Evolutionary conservation across 2,113 vertebrate genomes (phyloP).

Genomic region (Mungos mungo): DNA sequence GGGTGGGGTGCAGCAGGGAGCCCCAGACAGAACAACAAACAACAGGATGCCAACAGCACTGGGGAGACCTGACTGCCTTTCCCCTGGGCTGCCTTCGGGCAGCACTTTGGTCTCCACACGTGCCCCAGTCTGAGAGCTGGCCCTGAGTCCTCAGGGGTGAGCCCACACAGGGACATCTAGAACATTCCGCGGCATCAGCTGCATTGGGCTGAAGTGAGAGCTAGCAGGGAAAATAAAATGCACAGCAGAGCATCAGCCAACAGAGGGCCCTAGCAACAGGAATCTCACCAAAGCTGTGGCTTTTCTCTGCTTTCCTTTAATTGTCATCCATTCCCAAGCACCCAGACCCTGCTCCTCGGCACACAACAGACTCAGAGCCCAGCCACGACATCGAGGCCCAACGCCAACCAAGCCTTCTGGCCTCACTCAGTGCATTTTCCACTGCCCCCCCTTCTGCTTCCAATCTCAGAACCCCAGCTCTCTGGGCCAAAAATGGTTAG

Average conservation of each 20-base stretch:
- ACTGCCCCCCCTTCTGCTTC: neutral
- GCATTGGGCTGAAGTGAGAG: neutral
- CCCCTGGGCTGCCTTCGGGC: neutral
- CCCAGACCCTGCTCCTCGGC: neutral
- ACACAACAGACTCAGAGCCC: neutral
- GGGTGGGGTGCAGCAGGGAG: neutral
- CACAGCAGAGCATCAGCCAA: neutral
- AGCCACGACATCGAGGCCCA: neutral
- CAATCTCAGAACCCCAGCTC: neutral
- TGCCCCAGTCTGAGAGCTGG: neutral
- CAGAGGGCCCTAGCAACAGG: neutral
- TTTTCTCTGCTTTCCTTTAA: neutral
- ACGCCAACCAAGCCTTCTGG: neutral
- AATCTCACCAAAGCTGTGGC: neutral
- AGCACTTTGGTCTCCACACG: neutral
- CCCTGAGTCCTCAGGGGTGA: neutral
- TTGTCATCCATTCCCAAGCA: neutral
- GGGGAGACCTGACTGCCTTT: neutral
- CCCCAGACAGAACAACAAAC: neutral
- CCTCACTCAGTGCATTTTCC: neutral
- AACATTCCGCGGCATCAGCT: too few relatives aligned
- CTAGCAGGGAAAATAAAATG: neutral
- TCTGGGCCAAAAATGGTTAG: slow-evolving; percentile 20
- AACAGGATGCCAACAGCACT: neutral
- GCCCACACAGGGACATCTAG: neutral